Percentiles rank a stretch among this genome's conserved stretches.
Conservation (phyloP, 2,113 vertebrate genomes). For the Otus sunia region DNA sequence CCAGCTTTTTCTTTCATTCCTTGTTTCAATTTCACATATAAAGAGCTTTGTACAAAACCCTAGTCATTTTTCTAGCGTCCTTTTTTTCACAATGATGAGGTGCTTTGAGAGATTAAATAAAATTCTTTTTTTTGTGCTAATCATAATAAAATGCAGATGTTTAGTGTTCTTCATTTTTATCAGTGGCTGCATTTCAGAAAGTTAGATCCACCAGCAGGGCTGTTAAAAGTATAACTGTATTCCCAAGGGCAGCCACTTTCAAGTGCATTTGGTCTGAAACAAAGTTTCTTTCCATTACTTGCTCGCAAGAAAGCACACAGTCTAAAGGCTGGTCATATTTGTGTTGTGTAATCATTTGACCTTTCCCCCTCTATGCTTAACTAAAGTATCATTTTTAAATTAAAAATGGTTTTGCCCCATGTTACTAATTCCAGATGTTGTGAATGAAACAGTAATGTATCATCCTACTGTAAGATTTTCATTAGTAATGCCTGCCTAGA, state of each 20-base stretch:
- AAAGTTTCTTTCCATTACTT: conserved; percentile 2
- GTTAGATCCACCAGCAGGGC: neutral
- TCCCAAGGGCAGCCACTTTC: neutral
- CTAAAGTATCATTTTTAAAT: neutral
- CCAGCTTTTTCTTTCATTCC: neutral
- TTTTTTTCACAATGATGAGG: neutral
- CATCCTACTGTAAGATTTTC: neutral
- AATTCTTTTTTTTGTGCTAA: neutral
- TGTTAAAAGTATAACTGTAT: neutral
- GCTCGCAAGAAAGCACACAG: neutral
- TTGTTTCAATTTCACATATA: neutral
- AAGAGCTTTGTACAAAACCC: neutral
- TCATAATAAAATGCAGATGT: conserved; percentile 5
- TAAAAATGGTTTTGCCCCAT: neutral
- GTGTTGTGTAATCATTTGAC: neutral
- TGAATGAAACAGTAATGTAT: neutral
- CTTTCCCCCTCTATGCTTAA: neutral
- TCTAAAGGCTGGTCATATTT: neutral
- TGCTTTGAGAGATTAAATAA: neutral
- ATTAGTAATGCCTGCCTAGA: neutral
- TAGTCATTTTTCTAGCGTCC: neutral
- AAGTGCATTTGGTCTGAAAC: neutral
- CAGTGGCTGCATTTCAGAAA: neutral
- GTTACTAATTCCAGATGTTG: neutral
- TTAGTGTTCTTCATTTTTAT: neutral